These are phyloP conservation scores for Neodon shergylaensis DNA, from an alignment of 2,113 vertebrate species.

Conservation along the genomic window DNA sequence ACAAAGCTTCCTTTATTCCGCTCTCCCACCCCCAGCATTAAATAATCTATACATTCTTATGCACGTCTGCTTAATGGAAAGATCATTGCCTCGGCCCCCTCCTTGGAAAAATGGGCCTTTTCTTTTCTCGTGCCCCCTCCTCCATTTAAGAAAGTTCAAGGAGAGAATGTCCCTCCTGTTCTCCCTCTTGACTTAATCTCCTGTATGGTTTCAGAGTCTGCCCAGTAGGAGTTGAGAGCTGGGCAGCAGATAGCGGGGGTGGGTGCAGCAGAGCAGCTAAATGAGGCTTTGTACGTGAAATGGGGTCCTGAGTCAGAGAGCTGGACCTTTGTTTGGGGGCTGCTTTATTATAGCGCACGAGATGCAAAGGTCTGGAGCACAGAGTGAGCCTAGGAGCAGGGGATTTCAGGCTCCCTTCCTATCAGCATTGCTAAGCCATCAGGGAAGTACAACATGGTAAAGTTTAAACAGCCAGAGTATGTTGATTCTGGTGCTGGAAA, in stretches of 20 bases:
- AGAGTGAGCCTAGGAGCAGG: neutral
- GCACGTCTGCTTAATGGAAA: slow-evolving; percentile 51
- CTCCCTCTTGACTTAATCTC: slow-evolving; percentile 75
- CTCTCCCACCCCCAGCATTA: slow-evolving; percentile 53
- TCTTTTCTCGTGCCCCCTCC: slow-evolving; percentile 63
- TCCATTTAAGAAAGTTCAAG: slow-evolving; percentile 71
- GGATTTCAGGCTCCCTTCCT: neutral
- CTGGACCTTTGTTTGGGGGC: slow-evolving; percentile 57
- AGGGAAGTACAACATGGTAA: neutral
- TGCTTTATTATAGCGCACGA: slow-evolving; percentile 48
- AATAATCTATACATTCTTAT: slow-evolving; percentile 76
- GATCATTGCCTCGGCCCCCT: slow-evolving; percentile 52
- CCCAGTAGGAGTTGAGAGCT: slow-evolving; percentile 74
- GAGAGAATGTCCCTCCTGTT: slow-evolving; percentile 79
- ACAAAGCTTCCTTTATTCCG: slow-evolving; percentile 77
- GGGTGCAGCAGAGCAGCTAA: slow-evolving; percentile 59
- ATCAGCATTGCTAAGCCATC: neutral
- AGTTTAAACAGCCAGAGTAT: neutral
- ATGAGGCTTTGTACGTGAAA: slow-evolving; percentile 68
- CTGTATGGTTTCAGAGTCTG: slow-evolving; percentile 65
- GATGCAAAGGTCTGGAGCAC: slow-evolving; percentile 3
- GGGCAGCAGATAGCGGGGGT: slow-evolving; percentile 71
- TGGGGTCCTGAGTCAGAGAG: slow-evolving; percentile 69
- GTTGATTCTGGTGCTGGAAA: neutral
- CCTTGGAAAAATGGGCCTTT: slow-evolving; percentile 74